Evolutionary conservation across 2,888 invertebrate species (phyloP), one percentile per base, ranked within the genome.

Genomic region (Noctua janthe): DNA sequence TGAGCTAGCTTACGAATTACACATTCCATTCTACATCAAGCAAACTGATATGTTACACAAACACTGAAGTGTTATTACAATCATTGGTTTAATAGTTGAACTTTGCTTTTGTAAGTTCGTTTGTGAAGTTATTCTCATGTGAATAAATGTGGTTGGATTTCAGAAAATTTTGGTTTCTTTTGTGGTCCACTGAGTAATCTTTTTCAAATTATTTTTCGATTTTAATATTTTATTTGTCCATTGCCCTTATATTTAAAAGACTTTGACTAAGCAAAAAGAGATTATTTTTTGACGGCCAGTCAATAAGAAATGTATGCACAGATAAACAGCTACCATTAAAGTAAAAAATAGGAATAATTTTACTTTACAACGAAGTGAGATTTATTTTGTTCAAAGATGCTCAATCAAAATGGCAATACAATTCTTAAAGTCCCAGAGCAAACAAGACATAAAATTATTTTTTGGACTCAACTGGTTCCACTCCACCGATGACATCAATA

Each of bases 11-110:
- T 49, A 71, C 47, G 39, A 80, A 81, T 81, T 76, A 82, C 70
- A 54, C 59, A 85, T 82, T 78, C 75, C 71, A 81, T 79, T 78
- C 62, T 77, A 81, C 43, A 69, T 75, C n/a, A 76, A 71, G 20
- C 70, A 64, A 82, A 74, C 56, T 76, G 20, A 83, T 74, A 73
- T 62, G 29, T 75, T 73, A 85, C n/a, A 64, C 69, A 82, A 85
- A 85, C 39, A 78, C n/a, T 56, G 49, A 70, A 87, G 64, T 78
- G 39, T 74, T 80, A 78, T 72, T 79, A 66, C 67, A 71, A 82
- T 64, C 29, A 70, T 69, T 72, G 71, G 64, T 87, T 80, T 66
- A n/a, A 66, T 75, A 49, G 67, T 81, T 71, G 8, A 74, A 76
- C 47, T 73, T 76, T 81, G 73, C 15, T 73, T 72, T 75, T 35